phyloP scores from a whole-genome alignment of 1,140 invertebrate genomes.

The Pollicipes pollicipes region DNA sequence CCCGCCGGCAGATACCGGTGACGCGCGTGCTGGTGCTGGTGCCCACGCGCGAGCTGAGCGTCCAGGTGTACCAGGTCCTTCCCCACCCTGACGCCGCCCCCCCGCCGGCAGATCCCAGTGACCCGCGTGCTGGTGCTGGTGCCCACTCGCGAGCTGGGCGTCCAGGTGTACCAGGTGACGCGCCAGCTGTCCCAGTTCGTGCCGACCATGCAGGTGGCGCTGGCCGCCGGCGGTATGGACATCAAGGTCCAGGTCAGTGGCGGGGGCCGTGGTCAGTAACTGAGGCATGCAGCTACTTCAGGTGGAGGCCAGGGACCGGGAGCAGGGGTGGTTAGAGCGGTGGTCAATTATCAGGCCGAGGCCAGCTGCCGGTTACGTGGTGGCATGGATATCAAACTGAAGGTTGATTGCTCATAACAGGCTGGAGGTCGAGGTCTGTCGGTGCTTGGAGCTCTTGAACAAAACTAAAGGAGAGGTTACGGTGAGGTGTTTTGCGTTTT shows the following conservation, averaged over 20 bases:
- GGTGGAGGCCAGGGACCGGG: too few species aligned
- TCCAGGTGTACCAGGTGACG: constrained; percentile 87
- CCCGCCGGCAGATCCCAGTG: background rate
- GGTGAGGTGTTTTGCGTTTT: too few species aligned
- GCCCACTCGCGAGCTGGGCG: constrained; percentile 88
- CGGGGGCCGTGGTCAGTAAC: too few species aligned
- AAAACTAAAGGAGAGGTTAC: too few species aligned
- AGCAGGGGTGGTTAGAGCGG: too few species aligned
- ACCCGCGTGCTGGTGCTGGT: constrained; percentile 74
- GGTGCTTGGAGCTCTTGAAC: too few species aligned
- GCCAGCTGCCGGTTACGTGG: too few species aligned
- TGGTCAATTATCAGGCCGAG: too few species aligned
- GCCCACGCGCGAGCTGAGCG: constrained; percentile 88
- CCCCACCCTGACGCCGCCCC: background rate
- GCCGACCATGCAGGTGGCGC: constrained; percentile 51
- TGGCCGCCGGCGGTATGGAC: constrained; percentile 84
- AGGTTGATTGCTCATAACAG: too few species aligned
- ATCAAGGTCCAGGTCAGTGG: constrained; percentile 57
- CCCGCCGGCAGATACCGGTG: background rate
- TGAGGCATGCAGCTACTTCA: too few species aligned
- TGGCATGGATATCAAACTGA: too few species aligned
- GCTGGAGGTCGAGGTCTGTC: too few species aligned
- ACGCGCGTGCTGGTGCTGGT: constrained; percentile 74
- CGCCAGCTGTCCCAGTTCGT: constrained; percentile 73
- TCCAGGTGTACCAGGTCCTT: constrained; percentile 91